These are phyloP conservation scores for Greenwoodochromis staneri DNA, from an alignment of 2,113 vertebrate genomes.

Conservation along the genomic window DNA sequence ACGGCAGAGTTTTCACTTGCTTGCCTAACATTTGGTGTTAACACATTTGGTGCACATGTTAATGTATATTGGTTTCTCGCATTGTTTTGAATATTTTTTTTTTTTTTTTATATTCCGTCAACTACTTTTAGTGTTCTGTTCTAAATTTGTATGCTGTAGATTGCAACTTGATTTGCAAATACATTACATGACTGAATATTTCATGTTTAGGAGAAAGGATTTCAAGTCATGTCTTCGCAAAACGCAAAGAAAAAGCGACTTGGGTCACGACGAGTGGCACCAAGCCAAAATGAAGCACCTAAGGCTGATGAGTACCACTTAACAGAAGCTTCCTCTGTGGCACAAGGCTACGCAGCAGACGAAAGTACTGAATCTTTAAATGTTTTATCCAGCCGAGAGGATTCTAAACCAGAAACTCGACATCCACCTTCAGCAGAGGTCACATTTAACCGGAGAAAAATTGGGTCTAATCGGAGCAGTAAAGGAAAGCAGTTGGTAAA, in stretches of 20 bases:
- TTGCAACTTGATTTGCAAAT: not conserved
- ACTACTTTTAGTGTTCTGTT: not conserved
- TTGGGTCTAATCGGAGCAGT: slow-evolving; percentile 27
- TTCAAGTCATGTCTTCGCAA: slow-evolving; percentile 51
- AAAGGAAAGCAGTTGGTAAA: not conserved
- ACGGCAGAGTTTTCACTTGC: not conserved
- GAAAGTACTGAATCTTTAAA: not conserved
- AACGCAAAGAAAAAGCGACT: slow-evolving; percentile 66
- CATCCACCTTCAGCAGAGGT: not conserved
- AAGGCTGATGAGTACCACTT: not conserved
- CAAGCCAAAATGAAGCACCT: not conserved
- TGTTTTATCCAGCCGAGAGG: not conserved
- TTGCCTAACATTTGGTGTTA: not conserved
- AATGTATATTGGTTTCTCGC: not conserved
- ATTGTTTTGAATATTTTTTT: not conserved
- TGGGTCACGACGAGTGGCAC: slow-evolving; percentile 57
- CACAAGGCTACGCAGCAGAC: not conserved
- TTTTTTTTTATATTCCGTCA: not conserved
- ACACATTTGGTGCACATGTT: not conserved
- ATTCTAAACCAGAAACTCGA: not conserved
- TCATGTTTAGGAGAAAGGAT: slow-evolving; percentile 50
- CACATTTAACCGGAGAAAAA: slow-evolving; percentile 11
- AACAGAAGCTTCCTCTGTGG: not conserved
- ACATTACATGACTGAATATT: not conserved
- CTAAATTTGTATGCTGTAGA: not conserved